A percentile compares a stretch with the other conserved stretches of the same genome.
phyloP scores from a whole-genome alignment of 2,113 vertebrate genomes.

The Labrus mixtus region DNA sequence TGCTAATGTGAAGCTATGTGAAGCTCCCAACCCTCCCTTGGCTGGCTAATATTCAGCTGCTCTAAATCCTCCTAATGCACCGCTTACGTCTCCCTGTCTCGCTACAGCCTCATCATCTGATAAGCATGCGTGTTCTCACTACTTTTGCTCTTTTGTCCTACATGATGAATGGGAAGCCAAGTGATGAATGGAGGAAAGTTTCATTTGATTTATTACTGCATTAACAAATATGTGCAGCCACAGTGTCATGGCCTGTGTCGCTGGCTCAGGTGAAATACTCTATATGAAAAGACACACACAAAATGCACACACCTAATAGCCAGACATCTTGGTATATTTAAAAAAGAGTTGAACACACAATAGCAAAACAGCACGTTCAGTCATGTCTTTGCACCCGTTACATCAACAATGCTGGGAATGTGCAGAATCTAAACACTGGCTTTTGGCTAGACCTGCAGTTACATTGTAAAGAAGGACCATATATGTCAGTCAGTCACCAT shows the following conservation, averaged over 20 bases:
- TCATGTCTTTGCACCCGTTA: too few species aligned
- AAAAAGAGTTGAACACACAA: neutral
- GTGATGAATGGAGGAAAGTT: constrained; percentile 27
- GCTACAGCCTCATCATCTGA: constrained; percentile 39
- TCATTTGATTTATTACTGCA: constrained; percentile 37
- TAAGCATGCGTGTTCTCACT: constrained; percentile 18
- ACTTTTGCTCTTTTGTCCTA: constrained; percentile 28
- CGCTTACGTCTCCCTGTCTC: constrained; percentile 21
- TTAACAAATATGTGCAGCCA: constrained; percentile 16
- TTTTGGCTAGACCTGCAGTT: too few species aligned
- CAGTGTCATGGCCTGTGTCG: neutral
- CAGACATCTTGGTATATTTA: neutral
- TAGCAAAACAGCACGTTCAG: too few species aligned
- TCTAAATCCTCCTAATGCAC: constrained; percentile 36
- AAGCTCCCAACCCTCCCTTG: constrained; percentile 5
- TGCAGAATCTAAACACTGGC: too few species aligned
- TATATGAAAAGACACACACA: neutral
- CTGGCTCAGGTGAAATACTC: neutral
- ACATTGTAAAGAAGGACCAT: too few species aligned
- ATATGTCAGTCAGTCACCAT: too few species aligned
- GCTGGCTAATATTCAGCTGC: constrained; percentile 36
- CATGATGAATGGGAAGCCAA: constrained; percentile 1
- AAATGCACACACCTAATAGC: neutral
- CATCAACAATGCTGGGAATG: too few species aligned
- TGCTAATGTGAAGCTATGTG: constrained; percentile 24